These are phyloP conservation scores for Passerculus sandwichensis DNA, from an alignment of 2,797 vertebrate species.

Conservation along the genomic window DNA sequence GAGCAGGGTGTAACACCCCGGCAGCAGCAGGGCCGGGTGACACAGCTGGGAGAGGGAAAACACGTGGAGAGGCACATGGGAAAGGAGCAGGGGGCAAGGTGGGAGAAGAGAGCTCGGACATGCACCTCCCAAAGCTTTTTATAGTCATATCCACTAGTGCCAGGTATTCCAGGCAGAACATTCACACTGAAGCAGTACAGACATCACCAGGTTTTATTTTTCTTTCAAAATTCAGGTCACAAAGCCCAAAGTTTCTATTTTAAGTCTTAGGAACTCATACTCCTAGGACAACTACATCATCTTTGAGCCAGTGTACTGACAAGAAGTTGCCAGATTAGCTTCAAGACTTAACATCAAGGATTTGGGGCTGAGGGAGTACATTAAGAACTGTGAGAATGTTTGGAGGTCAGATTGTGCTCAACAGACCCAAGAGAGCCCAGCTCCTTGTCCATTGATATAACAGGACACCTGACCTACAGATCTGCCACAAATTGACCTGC, in stretches of 20 bases:
- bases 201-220: background rate
- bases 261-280: background rate
- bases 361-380: background rate
- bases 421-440: fast-evolving
- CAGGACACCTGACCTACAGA: background rate
- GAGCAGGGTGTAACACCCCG: fast-evolving
- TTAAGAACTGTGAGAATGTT: fast-evolving
- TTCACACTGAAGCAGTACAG: background rate
- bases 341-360: background rate
- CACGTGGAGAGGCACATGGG: fast-evolving
- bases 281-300: background rate
- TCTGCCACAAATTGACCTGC: background rate
- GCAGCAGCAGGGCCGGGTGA: background rate
- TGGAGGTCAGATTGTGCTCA: background rate
- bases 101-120: background rate
- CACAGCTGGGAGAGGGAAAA: background rate
- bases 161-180: background rate
- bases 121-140: background rate
- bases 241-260: background rate
- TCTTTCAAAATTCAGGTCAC: background rate
- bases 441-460: fast-evolving
- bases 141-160: background rate
- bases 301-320: background rate
- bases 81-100: fast-evolving
- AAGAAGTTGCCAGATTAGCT: background rate